These are phyloP conservation scores for Acanthurus leucopareius DNA, from an alignment of 2,797 vertebrate species.

Conservation along the genomic window DNA sequence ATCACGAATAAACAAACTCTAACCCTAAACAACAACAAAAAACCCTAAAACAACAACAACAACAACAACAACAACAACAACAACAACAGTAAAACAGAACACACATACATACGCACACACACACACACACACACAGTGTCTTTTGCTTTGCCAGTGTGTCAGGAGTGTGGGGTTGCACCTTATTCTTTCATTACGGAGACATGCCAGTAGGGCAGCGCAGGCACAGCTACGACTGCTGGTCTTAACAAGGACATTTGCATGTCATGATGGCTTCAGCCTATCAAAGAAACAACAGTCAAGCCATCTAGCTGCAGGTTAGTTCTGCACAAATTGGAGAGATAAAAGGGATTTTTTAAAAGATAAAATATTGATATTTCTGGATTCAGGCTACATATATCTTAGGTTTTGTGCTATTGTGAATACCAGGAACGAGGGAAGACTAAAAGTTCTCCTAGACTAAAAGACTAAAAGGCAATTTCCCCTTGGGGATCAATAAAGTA, in stretches of 20 bases:
- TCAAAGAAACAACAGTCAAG: constrained; percentile 8
- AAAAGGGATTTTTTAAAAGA: too few species aligned
- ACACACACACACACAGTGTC: constrained; percentile 28
- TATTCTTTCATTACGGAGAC: constrained; percentile 41
- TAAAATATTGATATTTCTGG: background rate
- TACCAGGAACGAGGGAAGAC: background rate
- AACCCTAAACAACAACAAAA: too few species aligned
- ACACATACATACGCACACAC: constrained; percentile 21
- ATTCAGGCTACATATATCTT: background rate
- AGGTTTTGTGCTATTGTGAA: constrained; percentile 7
- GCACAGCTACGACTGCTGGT: background rate
- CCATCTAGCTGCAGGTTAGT: constrained; percentile 4
- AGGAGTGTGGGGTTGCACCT: constrained; percentile 3
- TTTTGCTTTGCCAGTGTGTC: constrained; percentile 35
- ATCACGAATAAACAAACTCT: constrained; percentile 10
- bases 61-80: too few species aligned
- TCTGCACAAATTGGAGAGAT: background rate
- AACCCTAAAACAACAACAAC: too few species aligned
- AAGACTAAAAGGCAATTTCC: too few species aligned
- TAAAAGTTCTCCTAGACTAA: background rate
- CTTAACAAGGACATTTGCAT: constrained; percentile 49
- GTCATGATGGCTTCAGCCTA: constrained; percentile 14
- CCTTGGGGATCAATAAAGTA: too few species aligned
- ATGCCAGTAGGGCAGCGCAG: constrained; percentile 3
- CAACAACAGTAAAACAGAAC: too few species aligned